A percentile compares a stretch with the other conserved stretches of the same genome.
phyloP scores from a whole-genome alignment of 2,797 vertebrate species.

The Chaetodon trifasciatus region DNA sequence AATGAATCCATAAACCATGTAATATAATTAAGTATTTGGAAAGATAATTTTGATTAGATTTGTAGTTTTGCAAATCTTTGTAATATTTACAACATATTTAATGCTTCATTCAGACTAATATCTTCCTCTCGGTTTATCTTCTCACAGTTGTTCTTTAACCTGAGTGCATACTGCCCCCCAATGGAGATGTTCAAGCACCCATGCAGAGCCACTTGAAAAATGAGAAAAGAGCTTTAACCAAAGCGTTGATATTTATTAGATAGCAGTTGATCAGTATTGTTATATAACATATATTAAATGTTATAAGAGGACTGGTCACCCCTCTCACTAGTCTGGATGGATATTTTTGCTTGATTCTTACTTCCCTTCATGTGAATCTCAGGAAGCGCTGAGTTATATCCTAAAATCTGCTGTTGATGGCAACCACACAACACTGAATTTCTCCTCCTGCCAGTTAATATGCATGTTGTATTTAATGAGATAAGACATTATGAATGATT shows the following conservation, averaged over 20 bases:
- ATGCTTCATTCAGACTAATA: slow-evolving; percentile 11
- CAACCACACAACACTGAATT: neutral
- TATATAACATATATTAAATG: neutral
- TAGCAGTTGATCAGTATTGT: neutral
- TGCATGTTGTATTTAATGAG: neutral
- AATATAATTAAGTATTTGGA: neutral
- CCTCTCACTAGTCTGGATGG: neutral
- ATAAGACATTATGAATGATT: neutral
- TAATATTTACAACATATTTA: slow-evolving; percentile 7
- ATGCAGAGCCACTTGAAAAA: neutral
- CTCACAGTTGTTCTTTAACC: slow-evolving; percentile 11
- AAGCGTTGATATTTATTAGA: neutral
- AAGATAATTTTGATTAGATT: neutral
- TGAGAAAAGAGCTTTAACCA: neutral
- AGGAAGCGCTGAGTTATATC: slow-evolving; percentile 6
- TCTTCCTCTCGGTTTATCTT: slow-evolving; percentile 19
- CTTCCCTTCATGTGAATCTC: neutral
- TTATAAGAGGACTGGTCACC: neutral
- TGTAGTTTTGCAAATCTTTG: neutral
- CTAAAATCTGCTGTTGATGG: neutral
- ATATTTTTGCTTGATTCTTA: neutral
- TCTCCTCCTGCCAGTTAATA: neutral
- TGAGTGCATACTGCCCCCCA: slow-evolving; percentile 75
- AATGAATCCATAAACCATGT: neutral
- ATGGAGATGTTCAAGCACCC: slow-evolving; percentile 46